phyloP scores from a whole-genome alignment of 2,888 invertebrate species.

The Sepioteuthis lessoniana region DNA sequence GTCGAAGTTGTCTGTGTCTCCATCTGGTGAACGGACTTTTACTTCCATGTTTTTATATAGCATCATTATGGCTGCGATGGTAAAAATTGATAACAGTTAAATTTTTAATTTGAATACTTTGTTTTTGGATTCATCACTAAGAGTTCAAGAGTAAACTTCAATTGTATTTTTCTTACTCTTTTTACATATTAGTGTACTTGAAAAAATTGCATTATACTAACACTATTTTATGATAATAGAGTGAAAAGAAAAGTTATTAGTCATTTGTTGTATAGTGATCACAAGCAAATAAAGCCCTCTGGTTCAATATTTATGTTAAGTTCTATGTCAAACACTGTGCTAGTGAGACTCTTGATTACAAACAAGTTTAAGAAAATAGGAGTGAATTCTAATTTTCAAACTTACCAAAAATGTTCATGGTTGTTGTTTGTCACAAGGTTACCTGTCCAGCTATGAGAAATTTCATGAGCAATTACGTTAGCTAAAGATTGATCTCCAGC shows the following conservation, averaged over 20 bases:
- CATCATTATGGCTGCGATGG: too few species aligned
- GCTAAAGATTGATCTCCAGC: constrained; percentile 93
- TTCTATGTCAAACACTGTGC: not conserved
- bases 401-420: constrained; percentile 93
- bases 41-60: too few species aligned
- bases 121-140: not conserved
- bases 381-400: not conserved
- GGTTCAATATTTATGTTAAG: too few species aligned
- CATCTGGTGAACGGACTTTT: too few species aligned
- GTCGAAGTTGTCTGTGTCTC: too few species aligned
- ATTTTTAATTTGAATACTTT: not conserved
- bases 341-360: not conserved
- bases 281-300: too few species aligned
- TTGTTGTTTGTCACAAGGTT: constrained; percentile 94
- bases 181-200: constrained; percentile 15
- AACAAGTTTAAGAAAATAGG: not conserved
- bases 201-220: constrained; percentile 44
- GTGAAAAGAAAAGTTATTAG: not conserved
- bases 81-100: not conserved
- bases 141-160: too few species aligned
- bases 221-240: not conserved
- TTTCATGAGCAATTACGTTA: constrained; percentile 94
- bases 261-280: not conserved
- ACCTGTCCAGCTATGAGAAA: constrained; percentile 85
- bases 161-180: not conserved